phyloP scores from a whole-genome alignment of 2,888 invertebrate species.

The Drosophila macrothrix region DNA sequence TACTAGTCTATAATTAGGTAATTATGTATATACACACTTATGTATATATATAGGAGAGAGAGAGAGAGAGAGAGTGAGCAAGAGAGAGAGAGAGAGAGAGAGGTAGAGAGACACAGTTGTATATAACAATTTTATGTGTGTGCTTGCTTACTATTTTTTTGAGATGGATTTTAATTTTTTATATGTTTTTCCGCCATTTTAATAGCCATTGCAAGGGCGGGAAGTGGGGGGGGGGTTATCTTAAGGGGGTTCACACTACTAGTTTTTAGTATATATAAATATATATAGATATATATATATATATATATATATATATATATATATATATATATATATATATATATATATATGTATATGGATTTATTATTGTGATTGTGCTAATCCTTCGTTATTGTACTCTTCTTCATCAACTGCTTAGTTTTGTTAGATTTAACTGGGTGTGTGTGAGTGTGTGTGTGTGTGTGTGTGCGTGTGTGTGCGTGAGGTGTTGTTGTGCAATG shows the following conservation, averaged over 20 bases:
- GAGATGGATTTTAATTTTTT: conserved; percentile 1
- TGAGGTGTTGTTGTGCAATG: conserved; percentile 7
- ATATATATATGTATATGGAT: conserved; percentile 8
- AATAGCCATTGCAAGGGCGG: conserved; percentile 6
- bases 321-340: neutral
- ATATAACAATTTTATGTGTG: conserved; percentile 11
- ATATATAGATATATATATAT: conserved; percentile 2
- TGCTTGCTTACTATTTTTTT: neutral
- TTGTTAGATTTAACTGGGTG: conserved; percentile 8
- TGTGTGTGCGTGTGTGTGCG: conserved; percentile 8
- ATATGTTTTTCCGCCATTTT: conserved; percentile 33
- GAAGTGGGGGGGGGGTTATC: neutral
- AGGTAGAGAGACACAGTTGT: conserved; percentile 17
- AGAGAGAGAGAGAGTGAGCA: conserved; percentile 4
- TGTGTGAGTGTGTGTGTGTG: conserved; percentile 22
- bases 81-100: conserved; percentile 18
- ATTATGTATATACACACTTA: conserved; percentile 23
- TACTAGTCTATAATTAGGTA: conserved; percentile 39
- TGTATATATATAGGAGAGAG: conserved; percentile 9
- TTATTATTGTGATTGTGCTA: conserved; percentile 31
- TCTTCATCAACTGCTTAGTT: conserved; percentile 4
- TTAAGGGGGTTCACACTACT: conserved; percentile 22
- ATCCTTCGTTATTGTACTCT: conserved; percentile 23
- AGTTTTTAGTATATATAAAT: neutral
- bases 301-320: neutral